phyloP scores from a whole-genome alignment of 2,113 vertebrate species.

The Lophochroa leadbeateri region DNA sequence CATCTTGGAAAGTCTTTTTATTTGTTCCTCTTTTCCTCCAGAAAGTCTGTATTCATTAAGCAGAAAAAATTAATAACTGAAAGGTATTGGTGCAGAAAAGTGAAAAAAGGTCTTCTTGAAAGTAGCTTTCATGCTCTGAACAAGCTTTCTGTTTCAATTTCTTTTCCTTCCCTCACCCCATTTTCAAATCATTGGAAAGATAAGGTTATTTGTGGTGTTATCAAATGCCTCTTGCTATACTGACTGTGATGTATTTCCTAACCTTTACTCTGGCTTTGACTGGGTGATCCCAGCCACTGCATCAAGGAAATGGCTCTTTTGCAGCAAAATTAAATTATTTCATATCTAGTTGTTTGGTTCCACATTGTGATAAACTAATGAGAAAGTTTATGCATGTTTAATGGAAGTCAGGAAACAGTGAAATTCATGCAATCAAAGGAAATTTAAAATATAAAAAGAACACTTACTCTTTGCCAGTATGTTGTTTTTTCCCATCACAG shows the following conservation, averaged over 20 bases:
- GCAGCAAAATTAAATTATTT: conserved; percentile 62
- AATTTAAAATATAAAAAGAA: conserved; percentile 16
- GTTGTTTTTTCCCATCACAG: background rate
- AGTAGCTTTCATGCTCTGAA: conserved; percentile 28
- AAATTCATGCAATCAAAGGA: conserved; percentile 34
- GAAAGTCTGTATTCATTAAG: conserved; percentile 38
- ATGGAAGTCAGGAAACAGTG: conserved; percentile 29
- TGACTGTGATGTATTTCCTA: conserved; percentile 57
- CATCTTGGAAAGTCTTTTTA: background rate
- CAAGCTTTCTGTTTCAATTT: conserved; percentile 22
- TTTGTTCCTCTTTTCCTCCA: background rate
- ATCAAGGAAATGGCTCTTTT: conserved; percentile 41
- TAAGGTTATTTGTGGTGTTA: conserved; percentile 51
- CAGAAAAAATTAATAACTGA: conserved; percentile 20
- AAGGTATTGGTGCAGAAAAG: conserved; percentile 29
- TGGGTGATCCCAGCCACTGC: conserved; percentile 36
- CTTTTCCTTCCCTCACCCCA: background rate
- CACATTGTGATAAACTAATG: conserved; percentile 54
- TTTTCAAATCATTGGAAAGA: conserved; percentile 50
- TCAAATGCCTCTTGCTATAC: conserved; percentile 50
- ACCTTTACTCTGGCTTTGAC: conserved; percentile 59
- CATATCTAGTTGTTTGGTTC: conserved; percentile 43
- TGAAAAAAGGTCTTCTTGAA: background rate
- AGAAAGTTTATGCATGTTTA: conserved; percentile 56
- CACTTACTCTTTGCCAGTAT: background rate